A percentile compares a stretch with the other conserved stretches of the same genome.
Evolutionary conservation across 2,113 vertebrate species (phyloP).

Genomic region (Synchiropus splendidus): DNA sequence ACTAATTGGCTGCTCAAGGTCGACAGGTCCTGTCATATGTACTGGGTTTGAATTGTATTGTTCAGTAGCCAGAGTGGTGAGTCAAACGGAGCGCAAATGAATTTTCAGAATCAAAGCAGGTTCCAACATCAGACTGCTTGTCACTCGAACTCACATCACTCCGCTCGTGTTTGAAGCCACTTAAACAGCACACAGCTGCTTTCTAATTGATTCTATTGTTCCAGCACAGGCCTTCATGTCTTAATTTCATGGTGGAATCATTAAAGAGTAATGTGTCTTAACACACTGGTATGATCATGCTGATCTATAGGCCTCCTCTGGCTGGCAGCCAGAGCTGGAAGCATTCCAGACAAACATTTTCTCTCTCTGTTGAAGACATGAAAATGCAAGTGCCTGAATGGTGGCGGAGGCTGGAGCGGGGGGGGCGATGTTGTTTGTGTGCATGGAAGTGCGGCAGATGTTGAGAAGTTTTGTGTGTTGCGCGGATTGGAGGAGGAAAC

Average conservation of each 20-base stretch:
- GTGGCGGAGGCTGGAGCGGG: neutral
- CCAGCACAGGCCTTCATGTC: constrained; percentile 36
- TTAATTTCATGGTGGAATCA: constrained; percentile 44
- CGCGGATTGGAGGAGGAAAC: constrained; percentile 41
- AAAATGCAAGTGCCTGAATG: constrained; percentile 5
- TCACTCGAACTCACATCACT: constrained; percentile 21
- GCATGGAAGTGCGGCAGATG: neutral
- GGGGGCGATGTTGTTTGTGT: too few species aligned
- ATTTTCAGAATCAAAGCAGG: constrained; percentile 4
- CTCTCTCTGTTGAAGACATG: constrained; percentile 2
- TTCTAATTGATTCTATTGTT: constrained; percentile 36
- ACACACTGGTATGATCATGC: constrained; percentile 36
- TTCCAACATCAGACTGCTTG: constrained; percentile 9
- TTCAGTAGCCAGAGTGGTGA: neutral
- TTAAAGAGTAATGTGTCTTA: constrained; percentile 44
- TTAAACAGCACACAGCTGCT: constrained; percentile 22
- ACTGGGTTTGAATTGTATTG: too few species aligned
- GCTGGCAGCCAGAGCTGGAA: constrained; percentile 41
- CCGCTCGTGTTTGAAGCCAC: constrained; percentile 12
- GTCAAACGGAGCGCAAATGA: neutral
- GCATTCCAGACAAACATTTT: constrained; percentile 46
- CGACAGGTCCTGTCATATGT: too few species aligned
- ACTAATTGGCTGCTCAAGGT: too few species aligned
- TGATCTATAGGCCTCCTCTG: constrained; percentile 51
- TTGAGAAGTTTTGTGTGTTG: constrained; percentile 8